These are phyloP conservation scores for Hedya salicella DNA, from an alignment of 2,888 invertebrate species.

Conservation along the genomic window DNA sequence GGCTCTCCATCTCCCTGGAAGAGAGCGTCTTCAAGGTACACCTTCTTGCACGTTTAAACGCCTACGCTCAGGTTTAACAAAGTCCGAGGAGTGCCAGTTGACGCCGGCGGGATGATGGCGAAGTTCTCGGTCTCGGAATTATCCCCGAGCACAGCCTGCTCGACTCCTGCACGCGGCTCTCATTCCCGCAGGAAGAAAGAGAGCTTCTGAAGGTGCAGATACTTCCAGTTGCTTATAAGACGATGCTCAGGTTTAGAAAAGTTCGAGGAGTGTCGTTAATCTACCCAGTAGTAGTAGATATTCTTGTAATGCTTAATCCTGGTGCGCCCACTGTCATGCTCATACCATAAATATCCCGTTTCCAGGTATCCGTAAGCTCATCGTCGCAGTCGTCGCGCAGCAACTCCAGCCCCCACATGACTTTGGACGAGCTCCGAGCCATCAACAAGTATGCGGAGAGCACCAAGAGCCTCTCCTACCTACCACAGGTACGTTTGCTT, in stretches of 20 bases:
- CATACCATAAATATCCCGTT: constrained; percentile 47
- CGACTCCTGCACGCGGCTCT: constrained; percentile 93
- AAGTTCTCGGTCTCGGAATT: constrained; percentile 85
- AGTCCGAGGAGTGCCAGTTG: too few species aligned
- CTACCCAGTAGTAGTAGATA: too few species aligned
- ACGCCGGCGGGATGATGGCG: too few species aligned
- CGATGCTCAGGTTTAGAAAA: too few species aligned
- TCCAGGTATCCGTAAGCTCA: constrained; percentile 88
- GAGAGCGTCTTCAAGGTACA: constrained; percentile 85
- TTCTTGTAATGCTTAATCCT: too few species aligned
- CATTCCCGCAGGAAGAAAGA: constrained; percentile 92
- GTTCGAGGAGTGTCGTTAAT: too few species aligned
- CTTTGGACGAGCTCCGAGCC: constrained; percentile 92
- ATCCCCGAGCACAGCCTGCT: constrained; percentile 94
- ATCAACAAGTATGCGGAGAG: constrained; percentile 96
- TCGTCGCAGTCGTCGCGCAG: constrained; percentile 90
- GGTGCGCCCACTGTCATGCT: too few species aligned
- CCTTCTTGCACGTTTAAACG: too few species aligned
- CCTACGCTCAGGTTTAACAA: too few species aligned
- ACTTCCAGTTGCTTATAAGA: too few species aligned
- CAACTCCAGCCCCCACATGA: constrained; percentile 88
- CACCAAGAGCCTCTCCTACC: constrained; percentile 95
- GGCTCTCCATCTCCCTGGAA: constrained; percentile 94
- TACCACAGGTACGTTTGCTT: constrained; percentile 90
- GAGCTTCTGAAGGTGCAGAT: too few species aligned